These are phyloP conservation scores for Ispidina lecontei DNA, from an alignment of 2,797 vertebrate genomes.

Conservation along the genomic window DNA sequence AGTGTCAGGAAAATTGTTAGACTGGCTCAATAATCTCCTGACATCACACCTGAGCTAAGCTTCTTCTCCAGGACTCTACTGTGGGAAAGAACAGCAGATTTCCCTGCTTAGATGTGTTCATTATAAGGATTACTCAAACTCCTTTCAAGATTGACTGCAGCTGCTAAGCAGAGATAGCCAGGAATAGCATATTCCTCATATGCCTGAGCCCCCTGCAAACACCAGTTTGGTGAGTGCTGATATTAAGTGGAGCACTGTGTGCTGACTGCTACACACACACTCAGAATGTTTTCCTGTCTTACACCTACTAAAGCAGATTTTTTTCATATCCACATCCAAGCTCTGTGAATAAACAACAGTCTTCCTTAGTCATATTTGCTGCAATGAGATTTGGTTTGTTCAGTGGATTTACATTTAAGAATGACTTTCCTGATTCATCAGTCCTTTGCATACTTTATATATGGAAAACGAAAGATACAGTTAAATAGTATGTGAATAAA, in stretches of 20 bases:
- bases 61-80: not conserved
- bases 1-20: not conserved
- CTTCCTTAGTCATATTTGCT: not conserved
- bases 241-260: not conserved
- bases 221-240: not conserved
- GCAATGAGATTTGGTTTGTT: not conserved
- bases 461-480: constrained; percentile 30
- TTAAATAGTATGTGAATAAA: constrained; percentile 33
- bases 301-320: not conserved
- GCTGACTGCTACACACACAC: not conserved
- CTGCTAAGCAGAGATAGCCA: constrained; percentile 29
- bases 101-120: not conserved
- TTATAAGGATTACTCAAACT: constrained; percentile 28
- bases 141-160: constrained; percentile 9
- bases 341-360: constrained; percentile 31
- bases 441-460: constrained; percentile 7
- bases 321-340: not conserved
- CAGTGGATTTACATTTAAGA: not conserved
- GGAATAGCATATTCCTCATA: not conserved
- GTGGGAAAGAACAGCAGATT: constrained; percentile 18
- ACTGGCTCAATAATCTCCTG: not conserved
- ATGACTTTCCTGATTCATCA: not conserved
- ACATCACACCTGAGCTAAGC: not conserved
- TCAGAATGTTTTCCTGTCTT: not conserved
- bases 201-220: not conserved